phyloP scores from a whole-genome alignment of 2,888 invertebrate species.

The Rotaria sp. region DNA sequence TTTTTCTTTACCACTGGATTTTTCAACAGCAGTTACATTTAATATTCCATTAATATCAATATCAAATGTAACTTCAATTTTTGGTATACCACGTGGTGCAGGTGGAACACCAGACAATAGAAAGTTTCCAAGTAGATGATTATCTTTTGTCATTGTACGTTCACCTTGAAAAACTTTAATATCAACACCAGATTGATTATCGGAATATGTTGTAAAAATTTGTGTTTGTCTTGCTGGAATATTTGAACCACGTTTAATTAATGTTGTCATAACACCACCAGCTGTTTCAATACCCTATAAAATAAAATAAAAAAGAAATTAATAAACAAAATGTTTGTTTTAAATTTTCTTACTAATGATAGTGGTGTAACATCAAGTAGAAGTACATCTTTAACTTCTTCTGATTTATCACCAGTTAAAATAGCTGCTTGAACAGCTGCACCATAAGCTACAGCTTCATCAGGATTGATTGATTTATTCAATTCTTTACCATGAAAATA shows the following conservation, averaged over 20 bases:
- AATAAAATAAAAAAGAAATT: neutral
- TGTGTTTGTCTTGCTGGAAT: constrained; percentile 93
- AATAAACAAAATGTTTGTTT: neutral
- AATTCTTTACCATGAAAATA: constrained; percentile 56
- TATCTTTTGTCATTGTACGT: constrained; percentile 56
- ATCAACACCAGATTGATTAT: constrained; percentile 90
- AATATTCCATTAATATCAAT: constrained; percentile 77
- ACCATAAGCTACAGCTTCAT: constrained; percentile 56
- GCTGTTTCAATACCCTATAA: constrained; percentile 74
- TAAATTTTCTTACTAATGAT: constrained; percentile 57
- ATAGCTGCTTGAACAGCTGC: constrained; percentile 84
- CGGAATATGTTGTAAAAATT: constrained; percentile 90
- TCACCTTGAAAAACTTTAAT: constrained; percentile 61
- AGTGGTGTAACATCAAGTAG: constrained; percentile 59
- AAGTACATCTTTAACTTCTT: constrained; percentile 54
- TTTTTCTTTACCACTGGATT: constrained; percentile 62
- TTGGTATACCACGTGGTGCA: constrained; percentile 76
- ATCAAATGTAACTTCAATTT: constrained; percentile 59
- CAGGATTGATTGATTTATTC: constrained; percentile 56
- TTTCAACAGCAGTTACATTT: constrained; percentile 84
- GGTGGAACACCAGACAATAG: constrained; percentile 92
- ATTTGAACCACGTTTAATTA: constrained; percentile 92
- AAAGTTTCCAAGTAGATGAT: constrained; percentile 82
- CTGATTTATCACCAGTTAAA: constrained; percentile 55
- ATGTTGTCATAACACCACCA: constrained; percentile 85